Conservation (phyloP, 2,113 vertebrate species). For the Pomatostomus ruficeps region DNA sequence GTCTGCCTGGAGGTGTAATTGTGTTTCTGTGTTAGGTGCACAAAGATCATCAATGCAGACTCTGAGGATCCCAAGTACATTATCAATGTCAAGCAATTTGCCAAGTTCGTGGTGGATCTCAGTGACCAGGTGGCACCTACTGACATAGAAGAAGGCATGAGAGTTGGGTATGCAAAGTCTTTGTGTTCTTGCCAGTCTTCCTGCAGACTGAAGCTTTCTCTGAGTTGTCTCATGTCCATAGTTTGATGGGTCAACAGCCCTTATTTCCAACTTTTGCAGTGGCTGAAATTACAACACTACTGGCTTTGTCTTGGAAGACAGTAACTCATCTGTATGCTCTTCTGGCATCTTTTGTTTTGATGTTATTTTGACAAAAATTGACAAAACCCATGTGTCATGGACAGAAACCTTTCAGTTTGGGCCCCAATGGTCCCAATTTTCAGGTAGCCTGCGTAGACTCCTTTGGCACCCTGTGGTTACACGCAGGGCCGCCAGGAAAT, state of each 20-base stretch:
- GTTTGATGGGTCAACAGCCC: background rate
- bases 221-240: background rate
- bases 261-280: background rate
- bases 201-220: background rate
- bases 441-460: background rate
- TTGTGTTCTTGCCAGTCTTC: background rate
- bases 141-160: conserved; percentile 98
- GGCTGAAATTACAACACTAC: background rate
- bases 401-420: background rate
- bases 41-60: conserved; percentile 98
- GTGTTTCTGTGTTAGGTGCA: conserved; percentile 78
- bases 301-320: background rate
- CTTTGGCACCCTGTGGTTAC: background rate
- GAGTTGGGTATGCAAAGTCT: conserved; percentile 86
- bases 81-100: conserved; percentile 98
- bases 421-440: background rate
- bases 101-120: conserved; percentile 98
- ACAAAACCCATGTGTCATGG: accelerated
- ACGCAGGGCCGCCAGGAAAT: background rate
- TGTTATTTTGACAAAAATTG: background rate
- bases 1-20: background rate
- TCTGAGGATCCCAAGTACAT: conserved; percentile 99
- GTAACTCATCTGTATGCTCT: background rate
- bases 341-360: background rate
- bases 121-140: conserved; percentile 98